Conservation (phyloP, 1,140 invertebrate species). For the Drosophila varians region DNA sequence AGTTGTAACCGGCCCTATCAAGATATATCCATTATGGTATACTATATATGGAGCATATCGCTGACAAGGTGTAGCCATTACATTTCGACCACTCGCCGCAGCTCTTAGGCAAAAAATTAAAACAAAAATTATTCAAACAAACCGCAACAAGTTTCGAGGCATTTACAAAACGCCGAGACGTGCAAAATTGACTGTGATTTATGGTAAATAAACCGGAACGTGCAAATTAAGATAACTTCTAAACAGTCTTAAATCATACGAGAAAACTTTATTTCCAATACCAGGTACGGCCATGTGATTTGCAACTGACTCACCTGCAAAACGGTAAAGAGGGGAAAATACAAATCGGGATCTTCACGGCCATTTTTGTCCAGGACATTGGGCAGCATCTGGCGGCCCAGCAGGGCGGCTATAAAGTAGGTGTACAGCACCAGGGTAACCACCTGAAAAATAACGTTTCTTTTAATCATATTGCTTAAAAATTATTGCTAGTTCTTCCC, state of each 20-base stretch:
- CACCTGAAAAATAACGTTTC: constrained; percentile 86
- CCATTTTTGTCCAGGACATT: constrained; percentile 84
- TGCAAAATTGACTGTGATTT: constrained; percentile 61
- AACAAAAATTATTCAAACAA: constrained; percentile 16
- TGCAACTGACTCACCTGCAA: constrained; percentile 88
- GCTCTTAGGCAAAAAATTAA: constrained; percentile 35
- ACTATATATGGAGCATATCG: constrained; percentile 41
- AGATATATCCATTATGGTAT: constrained; percentile 18
- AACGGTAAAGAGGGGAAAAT: constrained; percentile 96
- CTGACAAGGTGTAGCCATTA: constrained; percentile 63
- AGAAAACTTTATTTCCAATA: constrained; percentile 3
- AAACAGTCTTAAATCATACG: constrained; percentile 23
- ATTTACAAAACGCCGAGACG: constrained; percentile 55
- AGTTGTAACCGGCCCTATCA: constrained; percentile 40
- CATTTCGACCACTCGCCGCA: constrained; percentile 51
- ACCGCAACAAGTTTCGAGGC: constrained; percentile 44
- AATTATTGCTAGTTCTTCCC: too few species aligned
- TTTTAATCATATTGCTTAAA: neutral
- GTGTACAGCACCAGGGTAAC: constrained; percentile 95
- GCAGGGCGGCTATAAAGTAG: constrained; percentile 94
- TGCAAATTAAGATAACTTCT: constrained; percentile 54
- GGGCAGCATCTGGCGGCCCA: constrained; percentile 92
- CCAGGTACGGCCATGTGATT: neutral
- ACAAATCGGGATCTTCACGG: constrained; percentile 90
- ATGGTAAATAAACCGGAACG: constrained; percentile 60